A percentile compares a stretch with the other conserved stretches of the same genome.
Conservation (phyloP, 2,797 vertebrate genomes). For the Anas bahamensis region DNA sequence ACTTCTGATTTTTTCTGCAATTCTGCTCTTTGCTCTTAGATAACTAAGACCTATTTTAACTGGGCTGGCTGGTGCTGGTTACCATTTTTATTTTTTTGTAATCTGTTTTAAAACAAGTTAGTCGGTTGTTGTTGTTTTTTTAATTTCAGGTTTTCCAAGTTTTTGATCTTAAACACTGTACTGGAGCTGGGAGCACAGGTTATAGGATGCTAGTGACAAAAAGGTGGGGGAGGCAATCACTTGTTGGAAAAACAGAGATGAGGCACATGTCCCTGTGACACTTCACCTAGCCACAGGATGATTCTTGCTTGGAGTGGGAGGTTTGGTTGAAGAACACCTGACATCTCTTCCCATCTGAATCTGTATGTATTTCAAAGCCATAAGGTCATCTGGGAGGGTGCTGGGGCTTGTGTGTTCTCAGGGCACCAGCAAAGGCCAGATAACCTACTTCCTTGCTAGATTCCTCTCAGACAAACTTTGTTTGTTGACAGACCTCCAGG, state of each 20-base stretch:
- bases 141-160: fast-evolving
- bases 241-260: neutral
- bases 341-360: neutral
- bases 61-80: neutral
- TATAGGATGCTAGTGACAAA: neutral
- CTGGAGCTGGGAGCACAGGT: neutral
- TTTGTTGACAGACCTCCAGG: neutral
- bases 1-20: neutral
- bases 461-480: neutral
- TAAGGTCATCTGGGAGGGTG: neutral
- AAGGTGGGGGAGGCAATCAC: neutral
- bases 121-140: too few relatives aligned
- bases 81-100: neutral
- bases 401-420: neutral
- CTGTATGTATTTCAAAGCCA: neutral
- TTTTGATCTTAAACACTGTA: neutral
- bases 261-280: neutral
- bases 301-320: neutral
- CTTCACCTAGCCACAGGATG: neutral
- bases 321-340: neutral
- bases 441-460: neutral
- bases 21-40: neutral
- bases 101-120: too few relatives aligned
- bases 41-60: neutral
- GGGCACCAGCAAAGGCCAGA: neutral